Evolutionary conservation across 2,797 vertebrate genomes (phyloP).

Genomic region (Pseudochirops cupreus): DNA sequence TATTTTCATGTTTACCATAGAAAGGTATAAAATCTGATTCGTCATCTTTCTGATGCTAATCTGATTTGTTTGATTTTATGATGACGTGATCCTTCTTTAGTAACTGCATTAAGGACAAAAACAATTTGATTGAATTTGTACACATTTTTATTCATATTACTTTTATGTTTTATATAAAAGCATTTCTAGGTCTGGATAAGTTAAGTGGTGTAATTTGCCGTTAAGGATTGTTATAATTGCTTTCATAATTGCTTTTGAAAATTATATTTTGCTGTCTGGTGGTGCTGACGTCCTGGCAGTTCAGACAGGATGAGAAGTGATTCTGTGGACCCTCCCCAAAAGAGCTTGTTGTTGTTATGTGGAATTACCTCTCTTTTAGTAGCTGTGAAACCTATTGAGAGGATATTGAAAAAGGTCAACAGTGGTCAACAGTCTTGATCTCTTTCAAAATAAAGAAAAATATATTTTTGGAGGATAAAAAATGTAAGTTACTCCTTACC

Average conservation of each 20-base stretch:
- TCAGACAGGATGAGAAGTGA: neutral
- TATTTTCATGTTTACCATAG: conserved; percentile 58
- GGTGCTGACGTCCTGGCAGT: neutral
- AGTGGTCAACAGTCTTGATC: conserved; percentile 69
- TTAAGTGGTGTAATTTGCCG: conserved; percentile 82
- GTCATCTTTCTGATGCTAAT: conserved; percentile 73
- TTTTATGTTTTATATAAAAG: conserved; percentile 86
- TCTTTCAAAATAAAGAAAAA: conserved; percentile 71
- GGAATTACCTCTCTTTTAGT: neutral
- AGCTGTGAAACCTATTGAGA: neutral
- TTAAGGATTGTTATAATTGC: conserved; percentile 81
- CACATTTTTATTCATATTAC: conserved; percentile 81
- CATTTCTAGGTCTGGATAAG: conserved; percentile 80
- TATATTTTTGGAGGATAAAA: conserved; percentile 37
- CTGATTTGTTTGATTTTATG: conserved; percentile 80
- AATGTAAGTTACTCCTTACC: conserved; percentile 61
- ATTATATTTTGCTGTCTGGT: neutral
- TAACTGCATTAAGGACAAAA: conserved; percentile 81
- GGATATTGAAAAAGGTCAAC: neutral
- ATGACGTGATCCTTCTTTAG: conserved; percentile 75
- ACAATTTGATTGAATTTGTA: conserved; percentile 82
- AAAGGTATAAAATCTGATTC: conserved; percentile 58
- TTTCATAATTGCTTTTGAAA: conserved; percentile 78
- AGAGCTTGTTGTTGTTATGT: neutral
- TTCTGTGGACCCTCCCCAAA: neutral